A percentile compares a stretch with the other conserved stretches of the same genome.
These are phyloP conservation scores for Oscheius sp. DNA, from an alignment of 2,888 invertebrate genomes.

Conservation along the genomic window DNA sequence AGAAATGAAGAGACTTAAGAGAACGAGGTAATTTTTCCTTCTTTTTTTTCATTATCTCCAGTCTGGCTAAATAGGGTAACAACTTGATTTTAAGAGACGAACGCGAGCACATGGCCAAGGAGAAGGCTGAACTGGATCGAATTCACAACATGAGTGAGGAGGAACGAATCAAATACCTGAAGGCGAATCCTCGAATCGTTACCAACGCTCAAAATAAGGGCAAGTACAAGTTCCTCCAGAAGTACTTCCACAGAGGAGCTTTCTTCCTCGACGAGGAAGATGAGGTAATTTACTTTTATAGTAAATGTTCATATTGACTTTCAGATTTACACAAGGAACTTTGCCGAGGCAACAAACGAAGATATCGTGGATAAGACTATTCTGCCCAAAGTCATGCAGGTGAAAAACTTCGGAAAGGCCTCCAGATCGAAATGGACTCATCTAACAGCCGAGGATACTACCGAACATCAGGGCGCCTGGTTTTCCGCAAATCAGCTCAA, in stretches of 20 bases:
- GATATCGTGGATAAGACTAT: conserved; percentile 99
- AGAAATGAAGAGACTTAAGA: conserved; percentile 93
- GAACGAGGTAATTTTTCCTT: conserved; percentile 79
- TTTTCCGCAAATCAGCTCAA: conserved; percentile 89
- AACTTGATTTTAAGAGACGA: conserved; percentile 47
- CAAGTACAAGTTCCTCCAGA: conserved; percentile 99
- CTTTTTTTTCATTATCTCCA: no score
- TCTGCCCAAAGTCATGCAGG: conserved; percentile 99
- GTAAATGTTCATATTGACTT: neutral
- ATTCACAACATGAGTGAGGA: conserved; percentile 94
- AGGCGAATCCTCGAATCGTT: conserved; percentile 89
- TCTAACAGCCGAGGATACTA: conserved; percentile 97
- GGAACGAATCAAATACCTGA: conserved; percentile 88
- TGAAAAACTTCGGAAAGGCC: conserved; percentile 98
- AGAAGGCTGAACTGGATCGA: conserved; percentile 81
- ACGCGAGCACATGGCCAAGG: conserved; percentile 59
- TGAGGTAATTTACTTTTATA: conserved; percentile 49
- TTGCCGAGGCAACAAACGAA: conserved; percentile 93
- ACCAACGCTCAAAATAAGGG: conserved; percentile 91
- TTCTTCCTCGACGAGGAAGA: conserved; percentile 85
- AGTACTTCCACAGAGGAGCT: conserved; percentile 98
- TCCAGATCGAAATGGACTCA: conserved; percentile 99
- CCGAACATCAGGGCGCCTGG: conserved; percentile 89
- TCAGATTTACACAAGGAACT: conserved; percentile 79
- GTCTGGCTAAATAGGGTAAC: neutral